A percentile compares a stretch with the other conserved stretches of the same genome.
These are phyloP conservation scores for Cyprinodon tularosa DNA, from an alignment of 2,113 vertebrate genomes.

Conservation along the genomic window DNA sequence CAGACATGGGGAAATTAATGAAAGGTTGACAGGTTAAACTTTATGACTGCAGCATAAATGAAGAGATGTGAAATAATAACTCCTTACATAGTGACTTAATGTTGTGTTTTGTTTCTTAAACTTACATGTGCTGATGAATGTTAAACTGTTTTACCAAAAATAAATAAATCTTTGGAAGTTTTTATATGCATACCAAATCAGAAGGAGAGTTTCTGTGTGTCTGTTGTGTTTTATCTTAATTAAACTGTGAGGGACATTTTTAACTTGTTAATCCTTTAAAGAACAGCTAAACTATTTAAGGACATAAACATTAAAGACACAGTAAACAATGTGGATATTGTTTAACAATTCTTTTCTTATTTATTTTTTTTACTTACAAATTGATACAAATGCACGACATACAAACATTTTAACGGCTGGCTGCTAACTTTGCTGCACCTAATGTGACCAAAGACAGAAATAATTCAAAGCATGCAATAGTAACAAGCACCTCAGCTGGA, in stretches of 20 bases:
- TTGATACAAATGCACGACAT: conserved; percentile 64
- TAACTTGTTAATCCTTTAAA: conserved; percentile 18
- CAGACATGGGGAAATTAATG: background rate
- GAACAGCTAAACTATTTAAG: conserved; percentile 1
- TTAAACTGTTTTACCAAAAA: background rate
- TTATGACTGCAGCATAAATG: conserved; percentile 1
- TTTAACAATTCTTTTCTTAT: conserved; percentile 48
- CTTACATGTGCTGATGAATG: conserved; percentile 9
- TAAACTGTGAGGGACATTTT: background rate
- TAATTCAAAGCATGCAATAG: conserved; percentile 68
- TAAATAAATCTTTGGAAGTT: conserved; percentile 1
- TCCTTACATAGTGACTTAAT: background rate
- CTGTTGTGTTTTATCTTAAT: background rate
- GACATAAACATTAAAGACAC: background rate
- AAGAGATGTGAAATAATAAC: background rate
- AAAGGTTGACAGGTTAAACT: background rate
- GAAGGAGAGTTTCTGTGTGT: background rate
- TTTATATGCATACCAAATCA: background rate
- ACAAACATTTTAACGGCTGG: conserved; percentile 41
- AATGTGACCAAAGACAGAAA: conserved; percentile 50
- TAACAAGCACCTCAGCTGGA: conserved; percentile 51
- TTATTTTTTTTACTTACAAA: conserved; percentile 51
- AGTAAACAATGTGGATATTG: conserved; percentile 19
- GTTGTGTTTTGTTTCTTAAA: conserved; percentile 2
- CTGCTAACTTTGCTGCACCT: conserved; percentile 42